Evolutionary conservation across 1,140 invertebrate species (phyloP), one percentile per base, ranked within the genome.

Genomic region (Tetramorium simillimum): DNA sequence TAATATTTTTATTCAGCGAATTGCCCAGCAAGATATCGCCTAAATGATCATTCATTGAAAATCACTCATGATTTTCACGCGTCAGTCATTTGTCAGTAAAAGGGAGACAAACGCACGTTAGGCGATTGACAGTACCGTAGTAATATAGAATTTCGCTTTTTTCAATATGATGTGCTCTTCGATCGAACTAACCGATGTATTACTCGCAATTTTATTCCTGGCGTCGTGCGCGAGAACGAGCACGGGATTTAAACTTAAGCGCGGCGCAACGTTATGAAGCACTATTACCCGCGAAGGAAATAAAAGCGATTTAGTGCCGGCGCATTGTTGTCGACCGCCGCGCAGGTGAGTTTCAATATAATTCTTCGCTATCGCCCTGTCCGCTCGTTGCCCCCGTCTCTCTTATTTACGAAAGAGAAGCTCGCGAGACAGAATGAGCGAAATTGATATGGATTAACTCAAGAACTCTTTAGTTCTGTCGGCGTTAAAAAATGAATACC

Each of bases 301-400:
- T 87, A 87, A 87, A 87, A 87, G 69, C 86, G 78, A 87, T 87
- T 87, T 84, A 87, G 67, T 62, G 69, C 63, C 51, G 65, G 72
- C 12, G 63, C 65, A 84, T 73, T 84, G 80, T 84, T 84, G 67
- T 84, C 78, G 78, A 72, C 21, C 67, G 67, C 21, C n/a, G 56
- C 49, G 58, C 85, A 86, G 77, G 82, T 85, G 82, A 85, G 70
- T 78, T 46, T n/a, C 49, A 14, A 40, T 85, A 78, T 76, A 85
- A 85, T 78, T 85, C 82, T 85, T 78, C 69, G 69, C 67, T 84
- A 84, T 84, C 80, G 53, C 53, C 24, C 69, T n/a, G 53, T 9
- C 73, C 21, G 78, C 65, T 49, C 51, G 21, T 58, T 63, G 49
- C 28, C 60, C 60, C 7, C 46, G 18, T 69, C 46, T 18, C n/a